These are phyloP conservation scores for Melangyna quadrimaculata DNA, from an alignment of 2,888 invertebrate genomes.

Conservation along the genomic window DNA sequence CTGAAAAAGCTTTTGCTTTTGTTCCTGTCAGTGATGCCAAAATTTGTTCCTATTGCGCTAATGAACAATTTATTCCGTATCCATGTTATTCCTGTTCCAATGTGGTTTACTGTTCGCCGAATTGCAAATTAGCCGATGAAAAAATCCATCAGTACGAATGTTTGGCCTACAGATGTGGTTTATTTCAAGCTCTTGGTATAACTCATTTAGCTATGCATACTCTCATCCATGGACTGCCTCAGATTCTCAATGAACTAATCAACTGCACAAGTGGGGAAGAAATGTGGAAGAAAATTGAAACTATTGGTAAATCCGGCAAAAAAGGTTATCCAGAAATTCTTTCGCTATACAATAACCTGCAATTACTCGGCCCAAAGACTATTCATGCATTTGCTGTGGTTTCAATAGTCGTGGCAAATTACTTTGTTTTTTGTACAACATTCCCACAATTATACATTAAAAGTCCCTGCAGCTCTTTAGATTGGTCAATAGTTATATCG, in stretches of 20 bases:
- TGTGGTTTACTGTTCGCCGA: constrained; percentile 86
- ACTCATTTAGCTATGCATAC: constrained; percentile 89
- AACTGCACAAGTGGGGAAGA: background rate
- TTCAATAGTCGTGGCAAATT: constrained; percentile 85
- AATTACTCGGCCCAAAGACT: constrained; percentile 85
- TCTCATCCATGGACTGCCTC: constrained; percentile 82
- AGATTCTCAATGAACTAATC: constrained; percentile 81
- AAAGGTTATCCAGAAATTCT: constrained; percentile 73
- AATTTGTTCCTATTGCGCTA: constrained; percentile 89
- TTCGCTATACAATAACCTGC: constrained; percentile 85
- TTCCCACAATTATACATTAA: constrained; percentile 82
- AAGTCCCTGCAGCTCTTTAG: constrained; percentile 74
- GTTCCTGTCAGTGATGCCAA: constrained; percentile 83
- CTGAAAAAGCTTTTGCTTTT: constrained; percentile 91
- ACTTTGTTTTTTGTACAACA: constrained; percentile 85
- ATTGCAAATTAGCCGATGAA: constrained; percentile 83
- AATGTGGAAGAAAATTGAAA: constrained; percentile 73
- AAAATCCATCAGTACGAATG: constrained; percentile 89
- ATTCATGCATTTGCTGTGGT: constrained; percentile 87
- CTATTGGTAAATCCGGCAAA: constrained; percentile 76
- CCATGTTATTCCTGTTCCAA: constrained; percentile 87
- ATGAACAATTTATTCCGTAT: constrained; percentile 83
- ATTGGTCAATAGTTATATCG: constrained; percentile 83
- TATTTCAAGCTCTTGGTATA: constrained; percentile 88
- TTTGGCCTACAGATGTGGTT: constrained; percentile 83